Base-by-base conservation (phyloP, 2,888 invertebrate species). In the Arge pagana region DNA sequence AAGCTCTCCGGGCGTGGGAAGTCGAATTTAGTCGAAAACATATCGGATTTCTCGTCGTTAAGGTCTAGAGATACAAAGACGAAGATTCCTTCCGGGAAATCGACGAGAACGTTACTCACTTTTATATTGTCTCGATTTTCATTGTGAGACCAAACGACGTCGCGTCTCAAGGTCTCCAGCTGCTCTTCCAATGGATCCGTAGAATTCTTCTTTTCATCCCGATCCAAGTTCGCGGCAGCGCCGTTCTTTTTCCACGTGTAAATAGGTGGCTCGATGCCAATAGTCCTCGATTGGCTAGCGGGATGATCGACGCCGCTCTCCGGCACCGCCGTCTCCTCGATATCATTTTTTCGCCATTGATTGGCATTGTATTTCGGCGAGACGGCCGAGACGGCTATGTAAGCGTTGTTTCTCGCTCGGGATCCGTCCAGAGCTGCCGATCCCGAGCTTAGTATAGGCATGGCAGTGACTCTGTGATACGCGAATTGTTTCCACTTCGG, bases 401-500 rank as follows among this genome's bases (percentile, higher is more conserved):
- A 72, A n/a, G 74, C 67, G 56, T 74, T 74, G 56, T 74, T 74
- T 52, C 65, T 68, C 10, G 56, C 21, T 49, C 39, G 50, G 4
- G 54, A 30, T 0, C 61, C 66, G 13, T 71, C 69, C 4, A 26
- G 40, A 6, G 61, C 49, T 5, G 62, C 49, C 6, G 65, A 56
- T 0, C 71, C 71, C 0, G 69, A 56, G 23, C 68, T 72, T 1
- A 64, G 56, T 0, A 66, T 56, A 4, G 72, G 70, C 31, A 65
- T 53, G 0, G 68, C 65, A 0, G 72, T 71, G 1, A 74, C 72
- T 28, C 67, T 64, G 56, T 74, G 74, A 42, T 74, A 74, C 1
- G 71, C 68, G 50, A 74, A 74, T 50, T 74, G 72, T 37, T 72
- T 71, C 73, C 73, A 74, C 48, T 71, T 73, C 0, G 71, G 67